Conservation (phyloP, 2,888 invertebrate species). For the Fabriciana adippe region DNA sequence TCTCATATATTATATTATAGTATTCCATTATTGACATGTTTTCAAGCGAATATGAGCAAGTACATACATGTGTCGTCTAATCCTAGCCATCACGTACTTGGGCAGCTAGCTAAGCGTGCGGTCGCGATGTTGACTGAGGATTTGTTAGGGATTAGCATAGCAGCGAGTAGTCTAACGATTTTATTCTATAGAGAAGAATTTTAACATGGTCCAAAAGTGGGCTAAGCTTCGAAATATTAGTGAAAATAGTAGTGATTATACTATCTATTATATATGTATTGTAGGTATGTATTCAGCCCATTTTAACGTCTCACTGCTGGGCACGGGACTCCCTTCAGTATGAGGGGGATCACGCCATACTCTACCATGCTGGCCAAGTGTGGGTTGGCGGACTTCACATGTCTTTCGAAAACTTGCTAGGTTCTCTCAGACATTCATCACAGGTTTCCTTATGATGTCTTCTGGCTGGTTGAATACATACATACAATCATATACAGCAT, state of each 20-base stretch:
- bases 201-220: no score
- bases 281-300: no score
- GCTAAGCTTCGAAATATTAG: background rate
- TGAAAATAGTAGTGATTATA: background rate
- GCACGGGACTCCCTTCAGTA: no score
- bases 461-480: no score
- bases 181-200: background rate
- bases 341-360: no score
- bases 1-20: background rate
- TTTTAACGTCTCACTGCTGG: no score
- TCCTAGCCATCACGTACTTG: conserved; percentile 15
- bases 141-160: conserved; percentile 10
- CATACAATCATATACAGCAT: no score
- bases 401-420: no score
- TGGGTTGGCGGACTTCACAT: no score
- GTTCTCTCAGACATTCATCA: no score
- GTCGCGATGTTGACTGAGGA: conserved; percentile 20
- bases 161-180: background rate
- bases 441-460: no score
- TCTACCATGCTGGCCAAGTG: no score
- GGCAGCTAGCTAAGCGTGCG: conserved; percentile 16
- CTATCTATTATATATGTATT: background rate
- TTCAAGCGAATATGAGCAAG: background rate
- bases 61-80: conserved; percentile 7
- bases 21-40: background rate